Base-by-base conservation (phyloP, 2,888 invertebrate species). In the Argyresthia goedartella region DNA sequence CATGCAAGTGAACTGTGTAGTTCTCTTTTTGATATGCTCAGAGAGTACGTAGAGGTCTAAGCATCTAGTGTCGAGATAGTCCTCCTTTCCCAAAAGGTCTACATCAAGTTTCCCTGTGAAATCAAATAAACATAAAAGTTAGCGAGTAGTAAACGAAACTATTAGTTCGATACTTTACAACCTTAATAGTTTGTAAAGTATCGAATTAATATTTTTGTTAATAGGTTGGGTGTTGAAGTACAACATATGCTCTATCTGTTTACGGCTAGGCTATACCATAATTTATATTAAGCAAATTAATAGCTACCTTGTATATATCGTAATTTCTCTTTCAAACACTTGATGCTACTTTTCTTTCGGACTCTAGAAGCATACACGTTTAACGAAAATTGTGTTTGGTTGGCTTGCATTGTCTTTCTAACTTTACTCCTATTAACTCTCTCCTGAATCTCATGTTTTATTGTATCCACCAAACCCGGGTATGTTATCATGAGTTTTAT, bases 401-500 rank as follows among this genome's bases (percentile, higher is more conserved):
- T 55, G 25, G 59, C 64, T 54, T 67, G 63, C 48, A 57, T 67
- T 45, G 62, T 58, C 62, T 76, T 81, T 50, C 67, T 70, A 8
- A 42, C 54, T 39, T 59, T 66, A 55, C 74, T 65, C 54, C 76
- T 69, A 9, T 55, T 44, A 8, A 86, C 78, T 55, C 85, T 69
- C 13, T 72, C 61, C 7, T 66, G 58, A 34, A 86, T 73, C 66
- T 82, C 76, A 8, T 60, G 54, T 49, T 74, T 66, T 58, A 88
- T 73, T 52, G 65, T 59, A 7, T 71, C 67, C 50, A 78, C 66
- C 46, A 86, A 62, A 54, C 84, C 77, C 11, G 88, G 88, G 59
- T 87, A 88, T 8, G 79, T 81, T 14, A 81, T 71, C 78, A 87
- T 87, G 39, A 87, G 70, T 59, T 72, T 73, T 56, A 81, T 81